Evolutionary conservation across 2,888 invertebrate species (phyloP), one percentile per base, ranked within the genome.

Genomic region (Oscheius onirici): DNA sequence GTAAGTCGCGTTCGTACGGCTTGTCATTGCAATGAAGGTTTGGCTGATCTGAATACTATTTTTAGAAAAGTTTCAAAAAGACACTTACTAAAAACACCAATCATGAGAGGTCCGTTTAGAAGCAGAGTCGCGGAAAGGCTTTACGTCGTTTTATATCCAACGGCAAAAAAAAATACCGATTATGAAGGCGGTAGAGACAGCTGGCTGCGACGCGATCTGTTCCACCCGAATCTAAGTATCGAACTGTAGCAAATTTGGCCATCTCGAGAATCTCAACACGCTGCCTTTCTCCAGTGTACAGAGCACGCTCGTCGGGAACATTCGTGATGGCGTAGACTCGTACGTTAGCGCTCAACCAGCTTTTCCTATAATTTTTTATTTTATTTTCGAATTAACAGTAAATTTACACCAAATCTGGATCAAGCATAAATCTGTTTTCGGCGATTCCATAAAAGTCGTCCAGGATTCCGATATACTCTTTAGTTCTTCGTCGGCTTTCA

Each of bases 251-350:
- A 46, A 72, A 73, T 1, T 57, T 46, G 8, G 74, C 73, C 43
- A 74, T 77, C 3, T 60, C 54, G 11, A 43, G n/a, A 1, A 66
- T 66, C 49, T 74, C 57, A 1, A 79, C 77, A 17, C 79, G 44
- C 51, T 79, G 79, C 79, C 79, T 77, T 40, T 79, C 79, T 10
- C 79, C 79, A 1, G 79, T 79, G 68, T 71, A 75, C 26, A 41
- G 51, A 3, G 74, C 71, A n/a, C 72, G 72, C 11, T 75, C 75
- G n/a, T 79, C 77, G 28, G 71, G 70, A 10, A 71, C 74, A 2
- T 74, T 75, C 24, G 73, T 74, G 3, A 79, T 71, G 8, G 74
- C 79, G 24, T 69, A 79, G 40, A 79, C 79, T 40, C 40, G 41
- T 11, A 26, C 28, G 10, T 51, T 46, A 5, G 20, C 28, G 3